These are phyloP conservation scores for Macrosoma leucophasiata DNA, from an alignment of 2,888 invertebrate species.

Conservation along the genomic window DNA sequence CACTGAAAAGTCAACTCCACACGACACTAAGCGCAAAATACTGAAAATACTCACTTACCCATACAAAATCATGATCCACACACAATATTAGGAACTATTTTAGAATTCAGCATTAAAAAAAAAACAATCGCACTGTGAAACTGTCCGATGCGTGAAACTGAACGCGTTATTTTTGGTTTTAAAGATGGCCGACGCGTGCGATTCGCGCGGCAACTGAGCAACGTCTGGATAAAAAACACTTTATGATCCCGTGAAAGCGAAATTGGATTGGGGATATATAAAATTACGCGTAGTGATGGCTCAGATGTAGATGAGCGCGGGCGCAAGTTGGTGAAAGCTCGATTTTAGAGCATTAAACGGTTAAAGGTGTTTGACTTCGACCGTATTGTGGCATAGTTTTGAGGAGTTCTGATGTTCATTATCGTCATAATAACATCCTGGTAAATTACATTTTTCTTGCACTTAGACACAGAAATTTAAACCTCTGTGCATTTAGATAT, in stretches of 20 bases:
- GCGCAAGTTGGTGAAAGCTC: too few relatives aligned
- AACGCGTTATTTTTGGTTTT: constrained; percentile 37
- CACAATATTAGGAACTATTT: constrained; percentile 34
- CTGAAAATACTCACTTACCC: constrained; percentile 55
- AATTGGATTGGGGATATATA: constrained; percentile 61
- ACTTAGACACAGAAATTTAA: too few relatives aligned
- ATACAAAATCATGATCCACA: constrained; percentile 56
- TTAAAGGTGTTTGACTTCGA: too few relatives aligned
- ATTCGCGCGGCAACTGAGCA: constrained; percentile 37
- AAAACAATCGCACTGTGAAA: constrained; percentile 22
- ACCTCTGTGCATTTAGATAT: too few relatives aligned
- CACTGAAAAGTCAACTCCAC: constrained; percentile 21
- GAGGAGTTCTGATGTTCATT: too few relatives aligned
- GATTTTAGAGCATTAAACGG: too few relatives aligned
- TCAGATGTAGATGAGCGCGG: too few relatives aligned
- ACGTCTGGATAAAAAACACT: constrained; percentile 37
- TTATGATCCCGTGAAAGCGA: constrained; percentile 42
- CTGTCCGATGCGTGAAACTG: constrained; percentile 12
- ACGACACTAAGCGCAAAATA: constrained; percentile 24
- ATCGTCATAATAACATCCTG: too few relatives aligned
- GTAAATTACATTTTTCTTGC: too few relatives aligned
- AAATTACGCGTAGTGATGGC: constrained; percentile 47
- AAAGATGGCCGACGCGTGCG: constrained; percentile 39
- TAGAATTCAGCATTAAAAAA: constrained; percentile 18
- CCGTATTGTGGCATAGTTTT: too few relatives aligned